A percentile compares a stretch with the other conserved stretches of the same genome.
These are phyloP conservation scores for Hedychridium roseum DNA, from an alignment of 2,888 invertebrate species.

Conservation along the genomic window DNA sequence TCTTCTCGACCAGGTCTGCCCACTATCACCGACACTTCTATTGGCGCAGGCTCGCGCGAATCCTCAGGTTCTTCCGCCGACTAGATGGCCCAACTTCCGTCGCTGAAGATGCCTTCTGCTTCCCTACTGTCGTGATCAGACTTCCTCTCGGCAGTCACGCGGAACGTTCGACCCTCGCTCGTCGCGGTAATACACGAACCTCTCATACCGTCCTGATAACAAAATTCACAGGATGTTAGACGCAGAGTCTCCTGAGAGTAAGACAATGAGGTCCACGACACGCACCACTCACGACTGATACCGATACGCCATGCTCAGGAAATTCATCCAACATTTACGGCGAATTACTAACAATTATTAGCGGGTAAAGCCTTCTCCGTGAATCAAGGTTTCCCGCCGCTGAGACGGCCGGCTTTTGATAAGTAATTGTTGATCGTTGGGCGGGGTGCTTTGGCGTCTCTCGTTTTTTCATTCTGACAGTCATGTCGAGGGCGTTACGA, in stretches of 20 bases:
- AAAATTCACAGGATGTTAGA: conserved; percentile 53
- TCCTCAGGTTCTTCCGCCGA: neutral
- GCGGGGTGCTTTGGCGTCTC: neutral
- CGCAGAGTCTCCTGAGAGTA: conserved; percentile 31
- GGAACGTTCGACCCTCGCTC: too few relatives aligned
- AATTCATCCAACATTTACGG: too few relatives aligned
- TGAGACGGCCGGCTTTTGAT: neutral
- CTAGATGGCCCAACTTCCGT: neutral
- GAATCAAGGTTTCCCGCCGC: too few relatives aligned
- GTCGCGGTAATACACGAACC: too few relatives aligned
- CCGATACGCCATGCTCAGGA: too few relatives aligned
- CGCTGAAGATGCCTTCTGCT: conserved; percentile 7
- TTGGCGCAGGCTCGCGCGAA: neutral
- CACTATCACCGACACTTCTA: conserved; percentile 13
- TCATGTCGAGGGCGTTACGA: too few relatives aligned
- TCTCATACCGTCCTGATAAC: conserved; percentile 39
- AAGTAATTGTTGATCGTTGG: too few relatives aligned
- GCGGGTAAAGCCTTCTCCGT: too few relatives aligned
- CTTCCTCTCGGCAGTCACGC: too few relatives aligned
- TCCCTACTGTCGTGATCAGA: conserved; percentile 14
- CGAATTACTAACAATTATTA: too few relatives aligned
- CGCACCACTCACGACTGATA: too few relatives aligned
- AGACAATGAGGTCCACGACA: neutral
- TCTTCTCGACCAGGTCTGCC: conserved; percentile 29
- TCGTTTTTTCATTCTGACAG: neutral